phyloP scores from a whole-genome alignment of 1,140 invertebrate species.

The Megathymus violae region DNA sequence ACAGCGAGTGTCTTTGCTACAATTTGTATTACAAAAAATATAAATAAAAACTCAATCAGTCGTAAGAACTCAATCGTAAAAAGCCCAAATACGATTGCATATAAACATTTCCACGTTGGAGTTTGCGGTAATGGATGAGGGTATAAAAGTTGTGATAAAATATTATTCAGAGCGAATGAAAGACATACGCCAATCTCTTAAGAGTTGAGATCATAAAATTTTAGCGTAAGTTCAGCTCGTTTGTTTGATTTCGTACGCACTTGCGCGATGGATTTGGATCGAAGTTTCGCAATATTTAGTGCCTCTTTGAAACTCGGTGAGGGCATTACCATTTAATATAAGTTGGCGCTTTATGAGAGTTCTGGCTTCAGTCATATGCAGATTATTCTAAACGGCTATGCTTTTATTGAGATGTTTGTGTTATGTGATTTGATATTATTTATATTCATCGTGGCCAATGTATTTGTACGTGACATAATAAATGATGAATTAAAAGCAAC shows the following conservation, averaged over 20 bases:
- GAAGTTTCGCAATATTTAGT: constrained; percentile 27
- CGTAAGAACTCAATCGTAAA: not conserved
- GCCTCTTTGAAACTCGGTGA: constrained; percentile 21
- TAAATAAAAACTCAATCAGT: too few relatives aligned
- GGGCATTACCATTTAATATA: constrained; percentile 15
- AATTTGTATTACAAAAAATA: too few relatives aligned
- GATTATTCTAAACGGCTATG: not conserved
- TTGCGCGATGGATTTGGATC: constrained; percentile 25
- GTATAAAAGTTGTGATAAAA: constrained; percentile 33
- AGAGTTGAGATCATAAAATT: constrained; percentile 34
- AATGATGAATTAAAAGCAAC: too few relatives aligned
- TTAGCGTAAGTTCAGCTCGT: constrained; percentile 22
- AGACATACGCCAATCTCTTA: constrained; percentile 33
- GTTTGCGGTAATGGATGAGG: constrained; percentile 30
- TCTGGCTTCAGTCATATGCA: not conserved
- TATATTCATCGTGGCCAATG: too few relatives aligned
- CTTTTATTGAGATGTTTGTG: not conserved
- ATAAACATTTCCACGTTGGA: constrained; percentile 33
- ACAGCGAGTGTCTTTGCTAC: too few relatives aligned
- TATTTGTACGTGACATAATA: too few relatives aligned
- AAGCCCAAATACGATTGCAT: constrained; percentile 15
- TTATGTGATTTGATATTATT: too few relatives aligned
- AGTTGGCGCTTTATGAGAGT: not conserved
- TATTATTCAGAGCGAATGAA: constrained; percentile 33
- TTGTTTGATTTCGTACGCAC: constrained; percentile 30